phyloP scores from a whole-genome alignment of 2,888 invertebrate species.

The Iphiclides podalirius region DNA sequence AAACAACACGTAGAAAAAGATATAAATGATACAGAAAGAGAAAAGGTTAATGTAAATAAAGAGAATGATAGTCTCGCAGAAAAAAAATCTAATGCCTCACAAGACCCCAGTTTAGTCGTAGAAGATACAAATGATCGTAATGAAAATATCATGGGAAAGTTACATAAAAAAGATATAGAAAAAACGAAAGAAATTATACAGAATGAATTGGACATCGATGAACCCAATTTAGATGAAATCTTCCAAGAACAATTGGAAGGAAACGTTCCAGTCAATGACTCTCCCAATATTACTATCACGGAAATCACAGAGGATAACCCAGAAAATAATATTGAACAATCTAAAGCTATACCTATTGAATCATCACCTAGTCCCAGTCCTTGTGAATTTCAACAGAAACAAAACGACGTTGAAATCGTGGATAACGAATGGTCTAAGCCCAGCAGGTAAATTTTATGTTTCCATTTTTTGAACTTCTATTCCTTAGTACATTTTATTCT shows the following conservation, averaged over 20 bases:
- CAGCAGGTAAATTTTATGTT: constrained; percentile 59
- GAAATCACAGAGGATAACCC: constrained; percentile 68
- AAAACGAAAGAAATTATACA: constrained; percentile 59
- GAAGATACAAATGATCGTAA: constrained; percentile 56
- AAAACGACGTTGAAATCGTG: constrained; percentile 45
- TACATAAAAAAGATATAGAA: constrained; percentile 55
- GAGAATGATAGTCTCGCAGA: constrained; percentile 70
- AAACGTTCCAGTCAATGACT: constrained; percentile 51
- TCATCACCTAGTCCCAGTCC: constrained; percentile 69
- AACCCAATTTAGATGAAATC: constrained; percentile 68
- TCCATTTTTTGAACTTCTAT: constrained; percentile 22
- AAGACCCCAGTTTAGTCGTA: constrained; percentile 68
- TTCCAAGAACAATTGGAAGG: constrained; percentile 67
- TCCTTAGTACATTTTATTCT: constrained; percentile 18
- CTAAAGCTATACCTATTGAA: constrained; percentile 57
- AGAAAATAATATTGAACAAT: constrained; percentile 47
- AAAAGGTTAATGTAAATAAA: constrained; percentile 53
- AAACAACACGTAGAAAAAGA: constrained; percentile 61
- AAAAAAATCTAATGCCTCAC: constrained; percentile 67
- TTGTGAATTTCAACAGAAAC: constrained; percentile 44
- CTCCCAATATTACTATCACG: constrained; percentile 72
- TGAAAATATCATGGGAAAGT: constrained; percentile 69
- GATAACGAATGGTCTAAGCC: constrained; percentile 72
- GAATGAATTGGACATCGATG: constrained; percentile 64
- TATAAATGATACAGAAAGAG: constrained; percentile 48